Conservation (phyloP, 2,888 invertebrate species). For the Xanthia togata region DNA sequence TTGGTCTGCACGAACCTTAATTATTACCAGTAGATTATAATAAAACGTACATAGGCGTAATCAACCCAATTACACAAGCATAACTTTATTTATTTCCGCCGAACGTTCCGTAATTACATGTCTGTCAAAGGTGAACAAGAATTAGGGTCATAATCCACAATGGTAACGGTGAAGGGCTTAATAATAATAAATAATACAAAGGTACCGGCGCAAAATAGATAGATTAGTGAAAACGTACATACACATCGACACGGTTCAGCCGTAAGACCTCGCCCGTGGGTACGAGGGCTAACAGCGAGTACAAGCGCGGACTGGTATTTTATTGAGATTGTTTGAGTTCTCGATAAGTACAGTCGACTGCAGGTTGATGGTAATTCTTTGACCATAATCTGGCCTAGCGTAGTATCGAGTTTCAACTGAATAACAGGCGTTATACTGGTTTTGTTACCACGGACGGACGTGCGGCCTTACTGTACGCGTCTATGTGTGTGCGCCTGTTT, state of each 20-base stretch:
- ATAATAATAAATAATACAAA: constrained; percentile 76
- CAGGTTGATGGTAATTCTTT: neutral
- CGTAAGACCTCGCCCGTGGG: no score
- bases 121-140: constrained; percentile 74
- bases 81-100: constrained; percentile 58
- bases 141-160: constrained; percentile 77
- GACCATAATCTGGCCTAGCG: neutral
- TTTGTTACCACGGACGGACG: neutral
- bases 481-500: neutral
- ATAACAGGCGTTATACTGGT: neutral
- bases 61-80: constrained; percentile 37
- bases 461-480: neutral
- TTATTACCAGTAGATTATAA: neutral
- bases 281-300: no score
- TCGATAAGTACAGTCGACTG: neutral
- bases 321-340: neutral
- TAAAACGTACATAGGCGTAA: constrained; percentile 8
- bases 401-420: neutral
- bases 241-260: neutral
- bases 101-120: constrained; percentile 68
- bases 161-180: constrained; percentile 70
- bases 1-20: no score
- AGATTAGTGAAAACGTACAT: neutral
- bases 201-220: constrained; percentile 37
- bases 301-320: no score